Conservation (phyloP, 2,113 vertebrate genomes). For the Zosterops borbonicus region DNA sequence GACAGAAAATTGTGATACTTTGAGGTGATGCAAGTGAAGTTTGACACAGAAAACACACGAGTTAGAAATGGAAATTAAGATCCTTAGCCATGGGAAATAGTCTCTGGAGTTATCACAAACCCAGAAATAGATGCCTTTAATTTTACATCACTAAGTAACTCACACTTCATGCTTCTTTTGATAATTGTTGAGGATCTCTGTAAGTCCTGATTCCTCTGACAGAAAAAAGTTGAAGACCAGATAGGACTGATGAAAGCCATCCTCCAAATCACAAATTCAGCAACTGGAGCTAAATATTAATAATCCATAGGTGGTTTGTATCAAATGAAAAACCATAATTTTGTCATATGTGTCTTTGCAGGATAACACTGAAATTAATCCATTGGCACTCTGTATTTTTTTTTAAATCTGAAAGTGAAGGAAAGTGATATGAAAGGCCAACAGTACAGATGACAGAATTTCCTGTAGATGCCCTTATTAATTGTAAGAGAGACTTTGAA, state of each 20-base stretch:
- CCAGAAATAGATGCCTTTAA: slow-evolving; percentile 65
- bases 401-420: not conserved
- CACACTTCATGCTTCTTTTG: not conserved
- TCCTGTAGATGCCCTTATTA: not conserved
- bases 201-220: not conserved
- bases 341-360: not conserved
- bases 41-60: slow-evolving; percentile 1
- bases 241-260: not conserved
- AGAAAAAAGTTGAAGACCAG: not conserved
- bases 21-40: not conserved
- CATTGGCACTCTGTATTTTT: not conserved
- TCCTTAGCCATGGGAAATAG: slow-evolving; percentile 11
- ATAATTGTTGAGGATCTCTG: not conserved
- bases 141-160: slow-evolving; percentile 41
- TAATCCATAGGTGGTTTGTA: not conserved
- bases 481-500: not conserved
- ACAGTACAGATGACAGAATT: not conserved
- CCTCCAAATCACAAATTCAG: not conserved
- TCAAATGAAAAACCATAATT: not conserved
- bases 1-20: slow-evolving; percentile 5
- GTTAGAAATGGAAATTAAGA: slow-evolving; percentile 51
- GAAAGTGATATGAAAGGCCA: not conserved
- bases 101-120: slow-evolving; percentile 10
- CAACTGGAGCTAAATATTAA: not conserved
- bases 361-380: not conserved